Evolutionary conservation across 2,113 vertebrate species (phyloP), one percentile per base, ranked within the genome.

Genomic region (Acrocephalus arundinaceus): DNA sequence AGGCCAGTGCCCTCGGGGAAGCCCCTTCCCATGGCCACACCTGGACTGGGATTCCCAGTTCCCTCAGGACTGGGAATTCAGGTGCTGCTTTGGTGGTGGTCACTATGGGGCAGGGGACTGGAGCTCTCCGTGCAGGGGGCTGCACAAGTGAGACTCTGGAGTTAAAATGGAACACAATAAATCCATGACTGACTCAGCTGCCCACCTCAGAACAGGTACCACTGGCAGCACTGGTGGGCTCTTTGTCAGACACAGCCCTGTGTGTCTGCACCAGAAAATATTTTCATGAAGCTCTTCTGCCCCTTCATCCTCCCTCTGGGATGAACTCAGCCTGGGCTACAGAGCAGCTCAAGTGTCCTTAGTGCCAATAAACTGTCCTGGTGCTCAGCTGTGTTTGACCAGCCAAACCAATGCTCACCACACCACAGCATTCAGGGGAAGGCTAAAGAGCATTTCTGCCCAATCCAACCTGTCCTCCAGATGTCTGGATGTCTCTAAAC

Each of bases 211-310:
- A 80, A 16, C 28, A 35, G 52, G 52, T 5, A 58, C 62, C 18
- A 10, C 62, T 1, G 39, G 46, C 52, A 57, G 71, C 75, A 9
- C 66, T 2, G 2, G 33, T 19, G 61, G 79, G 75, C n/a, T 22
- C 61, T 52, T 9, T 0, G 0, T 15, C 68, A 54, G 48, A 10
- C 9, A 7, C 4, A 55, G 35, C 4, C 1, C 0, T 0, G 0
- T 5, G 35, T 54, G 49, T 65, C 80, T 39, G 57, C 48, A 71
- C 7, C 51, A n/a, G 25, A 1, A 31, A 85, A 31, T 21, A 45
- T 31, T 61, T 41, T 24, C 45, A 15, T 9, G 4, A 46, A 81
- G n/a, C 19, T 74, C 16, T 61, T 48, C 61, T 49, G 31, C 55
- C 21, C 31, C 39, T 51, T 58, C 78, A 33, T 55, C 24, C 31